Conservation (phyloP, 2,113 vertebrate species). For the Gobio gobio region DNA sequence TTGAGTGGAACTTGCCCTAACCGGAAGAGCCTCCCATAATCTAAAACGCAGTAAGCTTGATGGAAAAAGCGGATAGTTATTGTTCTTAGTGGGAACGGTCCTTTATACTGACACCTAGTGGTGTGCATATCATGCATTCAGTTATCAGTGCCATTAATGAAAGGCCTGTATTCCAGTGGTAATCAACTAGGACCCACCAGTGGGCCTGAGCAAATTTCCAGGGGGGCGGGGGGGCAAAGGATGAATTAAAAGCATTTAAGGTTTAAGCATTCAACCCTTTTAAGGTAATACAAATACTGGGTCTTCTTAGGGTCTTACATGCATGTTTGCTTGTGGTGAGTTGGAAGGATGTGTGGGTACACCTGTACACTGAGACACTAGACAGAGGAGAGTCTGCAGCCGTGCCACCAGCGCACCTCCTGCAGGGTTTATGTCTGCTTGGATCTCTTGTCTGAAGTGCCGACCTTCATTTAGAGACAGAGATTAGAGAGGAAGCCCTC, state of each 20-base stretch:
- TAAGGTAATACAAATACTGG: no score
- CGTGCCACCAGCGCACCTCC: slow-evolving; percentile 40
- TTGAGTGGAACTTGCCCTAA: no score
- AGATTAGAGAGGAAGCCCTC: slow-evolving; percentile 59
- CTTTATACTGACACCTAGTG: not conserved
- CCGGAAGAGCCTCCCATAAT: no score
- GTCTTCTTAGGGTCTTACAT: not conserved
- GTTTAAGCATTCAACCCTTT: no score
- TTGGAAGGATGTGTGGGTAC: slow-evolving; percentile 21
- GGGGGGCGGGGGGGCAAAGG: no score
- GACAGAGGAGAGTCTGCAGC: not conserved
- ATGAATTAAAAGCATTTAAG: no score
- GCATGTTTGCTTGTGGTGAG: slow-evolving; percentile 2
- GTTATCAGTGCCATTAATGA: no score
- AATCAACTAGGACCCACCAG: no score
- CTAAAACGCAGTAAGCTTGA: no score
- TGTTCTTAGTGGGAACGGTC: not conserved
- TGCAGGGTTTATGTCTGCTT: slow-evolving; percentile 48
- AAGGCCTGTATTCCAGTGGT: no score
- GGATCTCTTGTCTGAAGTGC: slow-evolving; percentile 50
- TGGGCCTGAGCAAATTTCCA: no score
- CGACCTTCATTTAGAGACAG: slow-evolving; percentile 54
- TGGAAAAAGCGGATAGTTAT: not conserved
- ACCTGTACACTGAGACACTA: not conserved
- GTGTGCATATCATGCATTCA: not conserved